Percentiles rank a stretch among this genome's conserved stretches.
phyloP scores from a whole-genome alignment of 1,140 invertebrate genomes.

The Ptiloglossa arizonensis region DNA sequence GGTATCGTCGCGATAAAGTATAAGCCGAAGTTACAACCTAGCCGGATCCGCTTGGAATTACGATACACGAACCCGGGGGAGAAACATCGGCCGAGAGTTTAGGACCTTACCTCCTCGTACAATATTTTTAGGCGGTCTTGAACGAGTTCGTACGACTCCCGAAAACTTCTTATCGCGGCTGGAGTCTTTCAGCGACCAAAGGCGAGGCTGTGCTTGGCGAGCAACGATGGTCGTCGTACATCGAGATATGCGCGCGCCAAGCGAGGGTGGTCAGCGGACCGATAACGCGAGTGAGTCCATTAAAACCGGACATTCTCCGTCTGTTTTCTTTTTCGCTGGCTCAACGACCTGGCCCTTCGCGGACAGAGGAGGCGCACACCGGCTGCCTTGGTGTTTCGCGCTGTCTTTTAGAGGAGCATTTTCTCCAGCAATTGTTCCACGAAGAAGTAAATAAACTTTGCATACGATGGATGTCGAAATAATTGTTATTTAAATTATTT shows the following conservation, averaged over 20 bases:
- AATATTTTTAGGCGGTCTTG: background rate
- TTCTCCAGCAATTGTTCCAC: no score
- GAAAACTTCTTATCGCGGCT: background rate
- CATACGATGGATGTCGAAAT: no score
- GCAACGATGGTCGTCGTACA: background rate
- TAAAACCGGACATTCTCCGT: conserved; percentile 33
- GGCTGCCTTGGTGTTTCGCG: no score
- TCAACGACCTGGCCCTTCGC: background rate
- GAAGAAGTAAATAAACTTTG: no score
- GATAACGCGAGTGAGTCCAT: conserved; percentile 42
- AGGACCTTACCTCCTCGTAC: background rate
- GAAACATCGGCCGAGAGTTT: background rate
- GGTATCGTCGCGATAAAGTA: no score
- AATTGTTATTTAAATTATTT: no score
- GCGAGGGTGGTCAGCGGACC: conserved; percentile 26
- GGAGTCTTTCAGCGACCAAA: background rate
- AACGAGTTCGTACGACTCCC: background rate
- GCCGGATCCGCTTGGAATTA: no score
- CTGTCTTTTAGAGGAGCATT: no score
- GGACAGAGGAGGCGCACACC: background rate
- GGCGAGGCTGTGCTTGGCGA: no score
- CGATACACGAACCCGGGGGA: no score
- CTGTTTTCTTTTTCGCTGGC: conserved; percentile 3
- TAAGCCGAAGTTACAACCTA: no score
- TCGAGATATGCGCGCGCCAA: conserved; percentile 1